Evolutionary conservation across 2,888 invertebrate genomes (phyloP).

Genomic region (Chydorus sphaericus): DNA sequence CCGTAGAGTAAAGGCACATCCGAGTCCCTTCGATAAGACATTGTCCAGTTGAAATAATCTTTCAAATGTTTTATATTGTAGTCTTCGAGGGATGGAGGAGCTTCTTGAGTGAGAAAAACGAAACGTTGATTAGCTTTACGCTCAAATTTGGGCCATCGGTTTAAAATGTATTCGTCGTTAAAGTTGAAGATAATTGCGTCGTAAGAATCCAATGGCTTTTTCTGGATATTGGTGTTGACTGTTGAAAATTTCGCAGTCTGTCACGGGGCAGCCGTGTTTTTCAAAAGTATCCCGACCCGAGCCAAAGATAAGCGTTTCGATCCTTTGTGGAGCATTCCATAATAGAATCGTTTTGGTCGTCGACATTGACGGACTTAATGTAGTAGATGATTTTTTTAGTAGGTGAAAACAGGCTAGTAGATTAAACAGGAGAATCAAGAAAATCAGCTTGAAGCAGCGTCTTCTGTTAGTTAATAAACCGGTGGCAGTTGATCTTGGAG

Average conservation of each 20-base stretch:
- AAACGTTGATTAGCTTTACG: slow-evolving; percentile 6
- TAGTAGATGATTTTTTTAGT: too few relatives aligned
- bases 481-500: too few relatives aligned
- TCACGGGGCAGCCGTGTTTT: neutral
- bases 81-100: neutral
- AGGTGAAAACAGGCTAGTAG: too few relatives aligned
- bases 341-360: slow-evolving; percentile 1
- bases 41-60: slow-evolving; percentile 13
- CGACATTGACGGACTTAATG: too few relatives aligned
- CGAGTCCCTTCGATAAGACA: slow-evolving; percentile 11
- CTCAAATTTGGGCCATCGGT: neutral
- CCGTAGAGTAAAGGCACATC: slow-evolving; percentile 9
- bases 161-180: neutral
- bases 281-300: neutral
- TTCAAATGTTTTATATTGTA: neutral
- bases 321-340: neutral
- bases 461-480: too few relatives aligned
- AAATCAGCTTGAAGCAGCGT: too few relatives aligned
- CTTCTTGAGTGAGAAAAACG: slow-evolving; percentile 9
- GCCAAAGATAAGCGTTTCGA: neutral
- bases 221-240: neutral
- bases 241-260: neutral
- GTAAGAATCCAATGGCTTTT: neutral
- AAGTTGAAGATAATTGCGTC: slow-evolving; percentile 11
- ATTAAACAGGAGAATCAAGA: too few relatives aligned